Evolutionary conservation across 2,113 vertebrate genomes (phyloP).

Genomic region (Anguilla japonica): DNA sequence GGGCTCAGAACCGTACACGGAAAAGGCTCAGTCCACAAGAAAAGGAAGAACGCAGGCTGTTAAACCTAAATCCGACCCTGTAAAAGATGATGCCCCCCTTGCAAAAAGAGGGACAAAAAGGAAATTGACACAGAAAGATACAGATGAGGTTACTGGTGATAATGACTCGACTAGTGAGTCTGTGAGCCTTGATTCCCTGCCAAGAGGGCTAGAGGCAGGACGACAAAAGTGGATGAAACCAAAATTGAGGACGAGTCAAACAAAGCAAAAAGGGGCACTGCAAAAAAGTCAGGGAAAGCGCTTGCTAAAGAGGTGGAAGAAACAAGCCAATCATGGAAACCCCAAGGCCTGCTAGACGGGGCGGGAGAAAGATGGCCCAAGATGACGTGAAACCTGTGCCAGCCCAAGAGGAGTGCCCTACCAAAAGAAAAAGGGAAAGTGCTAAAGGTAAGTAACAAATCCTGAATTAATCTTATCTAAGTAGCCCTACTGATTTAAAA

Average conservation of each 20-base stretch:
- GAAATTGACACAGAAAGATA: not conserved
- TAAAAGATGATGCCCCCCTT: not conserved
- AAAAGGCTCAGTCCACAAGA: not conserved
- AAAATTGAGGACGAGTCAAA: not conserved
- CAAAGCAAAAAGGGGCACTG: not conserved
- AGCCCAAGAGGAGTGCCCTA: not conserved
- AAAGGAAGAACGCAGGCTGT: constrained; percentile 22
- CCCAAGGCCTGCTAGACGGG: constrained; percentile 25
- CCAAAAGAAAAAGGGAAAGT: not conserved
- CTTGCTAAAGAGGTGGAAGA: constrained; percentile 13
- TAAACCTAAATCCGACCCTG: not conserved
- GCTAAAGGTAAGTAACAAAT: not conserved
- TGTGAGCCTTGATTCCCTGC: not conserved
- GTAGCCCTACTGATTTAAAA: too few relatives aligned
- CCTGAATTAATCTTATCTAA: not conserved
- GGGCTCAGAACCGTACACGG: not conserved
- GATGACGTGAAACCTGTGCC: not conserved
- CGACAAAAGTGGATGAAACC: not conserved
- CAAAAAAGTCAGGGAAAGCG: not conserved
- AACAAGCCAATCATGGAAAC: not conserved
- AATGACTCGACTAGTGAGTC: not conserved
- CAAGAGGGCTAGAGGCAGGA: constrained; percentile 34
- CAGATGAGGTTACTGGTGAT: not conserved
- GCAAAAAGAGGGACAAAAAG: constrained; percentile 37
- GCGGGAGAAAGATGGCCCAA: constrained; percentile 28